Conservation (phyloP, 2,113 vertebrate genomes). For the Rhinolophus sinicus region DNA sequence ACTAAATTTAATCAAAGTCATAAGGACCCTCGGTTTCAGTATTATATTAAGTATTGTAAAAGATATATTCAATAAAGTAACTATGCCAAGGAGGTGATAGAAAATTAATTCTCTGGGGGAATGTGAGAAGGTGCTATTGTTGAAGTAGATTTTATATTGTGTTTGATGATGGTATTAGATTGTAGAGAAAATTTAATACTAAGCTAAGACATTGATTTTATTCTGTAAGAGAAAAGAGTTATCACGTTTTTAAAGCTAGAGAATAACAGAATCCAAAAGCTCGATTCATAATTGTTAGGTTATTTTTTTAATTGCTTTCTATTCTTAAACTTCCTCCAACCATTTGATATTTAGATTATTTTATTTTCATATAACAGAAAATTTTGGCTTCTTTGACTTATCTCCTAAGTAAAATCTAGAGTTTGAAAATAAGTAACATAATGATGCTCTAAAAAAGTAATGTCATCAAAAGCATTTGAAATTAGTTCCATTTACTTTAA, state of each 20-base stretch:
- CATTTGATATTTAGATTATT: background rate
- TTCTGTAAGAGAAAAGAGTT: background rate
- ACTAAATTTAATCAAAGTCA: too few relatives aligned
- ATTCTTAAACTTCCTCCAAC: background rate
- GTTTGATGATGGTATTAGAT: background rate
- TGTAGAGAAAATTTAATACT: background rate
- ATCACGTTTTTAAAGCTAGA: background rate
- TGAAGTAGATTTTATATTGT: background rate
- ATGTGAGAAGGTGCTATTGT: background rate
- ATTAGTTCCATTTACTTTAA: background rate
- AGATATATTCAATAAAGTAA: background rate
- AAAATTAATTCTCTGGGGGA: background rate
- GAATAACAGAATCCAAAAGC: background rate
- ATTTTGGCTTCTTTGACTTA: background rate
- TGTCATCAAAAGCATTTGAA: background rate
- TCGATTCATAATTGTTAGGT: background rate
- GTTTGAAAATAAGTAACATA: background rate
- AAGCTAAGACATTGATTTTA: background rate
- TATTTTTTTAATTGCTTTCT: background rate
- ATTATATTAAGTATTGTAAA: background rate
- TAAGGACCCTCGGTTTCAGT: too few relatives aligned
- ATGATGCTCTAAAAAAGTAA: background rate
- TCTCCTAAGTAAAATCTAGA: background rate
- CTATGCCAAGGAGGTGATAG: background rate
- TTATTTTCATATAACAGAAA: background rate